A percentile compares a stretch with the other conserved stretches of the same genome.
Evolutionary conservation across 2,888 invertebrate species (phyloP).

Genomic region (Torymus auratus): DNA sequence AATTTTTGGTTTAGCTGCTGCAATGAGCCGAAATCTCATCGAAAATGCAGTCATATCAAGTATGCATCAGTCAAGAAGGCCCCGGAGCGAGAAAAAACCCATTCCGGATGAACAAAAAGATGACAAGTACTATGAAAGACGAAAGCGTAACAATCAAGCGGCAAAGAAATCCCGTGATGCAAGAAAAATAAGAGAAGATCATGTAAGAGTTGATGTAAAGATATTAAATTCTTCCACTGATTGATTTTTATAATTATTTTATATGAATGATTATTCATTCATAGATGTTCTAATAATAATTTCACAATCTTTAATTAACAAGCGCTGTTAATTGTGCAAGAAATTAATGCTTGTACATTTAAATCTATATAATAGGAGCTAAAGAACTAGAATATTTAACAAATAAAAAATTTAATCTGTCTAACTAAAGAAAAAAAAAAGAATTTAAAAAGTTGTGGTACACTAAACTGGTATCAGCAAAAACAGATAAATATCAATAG

Average conservation of each 20-base stretch:
- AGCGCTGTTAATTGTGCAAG: too few species aligned
- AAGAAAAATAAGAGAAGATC: slow-evolving; percentile 90
- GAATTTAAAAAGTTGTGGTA: too few species aligned
- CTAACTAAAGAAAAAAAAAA: too few species aligned
- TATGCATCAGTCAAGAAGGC: slow-evolving; percentile 74
- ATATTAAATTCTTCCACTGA: background rate
- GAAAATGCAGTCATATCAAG: slow-evolving; percentile 55
- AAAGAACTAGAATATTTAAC: too few species aligned
- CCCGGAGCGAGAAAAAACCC: slow-evolving; percentile 89
- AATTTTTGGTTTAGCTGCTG: slow-evolving; percentile 32
- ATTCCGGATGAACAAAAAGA: slow-evolving; percentile 93
- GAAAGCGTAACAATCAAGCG: slow-evolving; percentile 92
- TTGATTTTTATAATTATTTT: background rate
- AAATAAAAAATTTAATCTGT: too few species aligned
- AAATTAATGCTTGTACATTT: too few species aligned
- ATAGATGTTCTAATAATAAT: too few species aligned
- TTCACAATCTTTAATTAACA: too few species aligned
- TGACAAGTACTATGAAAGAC: slow-evolving; percentile 91
- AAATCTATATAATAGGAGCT: too few species aligned
- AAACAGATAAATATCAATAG: too few species aligned
- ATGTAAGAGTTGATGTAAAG: slow-evolving; percentile 77
- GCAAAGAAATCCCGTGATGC: slow-evolving; percentile 95
- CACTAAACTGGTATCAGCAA: too few species aligned
- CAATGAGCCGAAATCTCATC: slow-evolving; percentile 46
- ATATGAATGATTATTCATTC: too few species aligned